phyloP scores from a whole-genome alignment of 1,140 invertebrate genomes.

The Apocrypta bakeri region DNA sequence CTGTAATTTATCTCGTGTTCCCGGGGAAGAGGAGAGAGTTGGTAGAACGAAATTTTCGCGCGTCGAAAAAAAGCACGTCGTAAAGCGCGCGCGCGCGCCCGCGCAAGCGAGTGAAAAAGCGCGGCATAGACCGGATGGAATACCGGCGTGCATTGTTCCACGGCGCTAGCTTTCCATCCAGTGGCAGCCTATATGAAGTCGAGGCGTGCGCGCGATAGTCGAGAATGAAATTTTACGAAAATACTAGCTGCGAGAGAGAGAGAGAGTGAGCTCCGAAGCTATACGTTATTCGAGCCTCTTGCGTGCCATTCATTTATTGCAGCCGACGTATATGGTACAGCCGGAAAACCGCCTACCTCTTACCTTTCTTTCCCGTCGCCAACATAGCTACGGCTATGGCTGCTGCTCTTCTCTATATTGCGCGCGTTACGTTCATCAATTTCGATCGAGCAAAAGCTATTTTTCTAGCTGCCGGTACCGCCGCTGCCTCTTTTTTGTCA shows the following conservation, averaged over 20 bases:
- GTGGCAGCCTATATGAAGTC: slow-evolving; percentile 28
- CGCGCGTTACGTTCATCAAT: slow-evolving; percentile 29
- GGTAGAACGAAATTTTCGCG: slow-evolving; percentile 30
- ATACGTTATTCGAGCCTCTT: slow-evolving; percentile 34
- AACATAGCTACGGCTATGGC: too few relatives aligned
- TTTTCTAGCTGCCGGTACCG: background rate
- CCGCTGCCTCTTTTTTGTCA: background rate
- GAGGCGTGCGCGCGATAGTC: slow-evolving; percentile 38
- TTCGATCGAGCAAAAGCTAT: slow-evolving; percentile 3
- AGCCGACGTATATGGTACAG: slow-evolving; percentile 22
- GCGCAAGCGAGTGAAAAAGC: slow-evolving; percentile 27
- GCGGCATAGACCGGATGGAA: slow-evolving; percentile 31
- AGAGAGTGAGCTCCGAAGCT: background rate
- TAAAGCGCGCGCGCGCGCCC: background rate
- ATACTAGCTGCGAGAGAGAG: slow-evolving; percentile 15
- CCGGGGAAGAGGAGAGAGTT: background rate
- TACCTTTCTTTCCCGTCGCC: background rate
- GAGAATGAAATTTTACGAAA: slow-evolving; percentile 48
- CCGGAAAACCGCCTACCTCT: slow-evolving; percentile 23
- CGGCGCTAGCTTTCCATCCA: background rate
- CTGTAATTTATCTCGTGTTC: slow-evolving; percentile 47
- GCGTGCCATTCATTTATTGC: slow-evolving; percentile 46
- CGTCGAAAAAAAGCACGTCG: slow-evolving; percentile 6
- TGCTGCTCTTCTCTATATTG: background rate
- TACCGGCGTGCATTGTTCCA: slow-evolving; percentile 41